Evolutionary conservation across 2,888 invertebrate species (phyloP), one percentile per base, ranked within the genome.

Genomic region (Cheilosia pagana): DNA sequence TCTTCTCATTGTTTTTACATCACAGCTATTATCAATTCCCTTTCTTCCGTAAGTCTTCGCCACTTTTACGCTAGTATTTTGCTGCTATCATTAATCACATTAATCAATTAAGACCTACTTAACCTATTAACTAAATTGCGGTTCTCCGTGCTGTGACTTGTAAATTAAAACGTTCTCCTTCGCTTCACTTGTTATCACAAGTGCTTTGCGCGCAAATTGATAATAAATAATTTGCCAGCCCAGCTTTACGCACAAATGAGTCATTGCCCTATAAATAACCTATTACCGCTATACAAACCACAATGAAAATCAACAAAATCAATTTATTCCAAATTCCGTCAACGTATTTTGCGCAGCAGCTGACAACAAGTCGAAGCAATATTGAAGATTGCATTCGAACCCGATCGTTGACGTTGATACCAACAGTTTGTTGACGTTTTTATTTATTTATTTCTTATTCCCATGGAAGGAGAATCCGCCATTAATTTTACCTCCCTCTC

Each of bases 181-280:
- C 48, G 28, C 23, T 23, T 50, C 35, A 39, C 21, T 53, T n/a
- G 19, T 67, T 67, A 67, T 53, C 53, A 67, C n/a, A 31, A 25
- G 19, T 31, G 53, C 41, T 28, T 43, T 16, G n/a, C 53, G 67
- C 41, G 7, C 43, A 53, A 53, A 67, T 41, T 67, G 41, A 53
- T 53, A 53, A 43, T 67, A n/a, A n/a, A n/a, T 67, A 45, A 74
- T 63, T 63, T 62, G 1, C 35, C 19, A 5, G 23, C 62, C 35
- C 16, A 45, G 31, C 19, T n/a, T n/a, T 31, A 55, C 53, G 45
- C 35, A 39, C 14, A 28, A 65, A 31, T 75, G 48, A 65, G 35
- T 75, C 74, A 65, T 50, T 39, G 48, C 25, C 48, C 12, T 75
- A 75, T 25, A 65, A 65, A 50, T 57, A 65, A 39, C 19, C 23